These are phyloP conservation scores for Pegea sp. DNA, from an alignment of 23 tunicate species.

Conservation along the genomic window DNA sequence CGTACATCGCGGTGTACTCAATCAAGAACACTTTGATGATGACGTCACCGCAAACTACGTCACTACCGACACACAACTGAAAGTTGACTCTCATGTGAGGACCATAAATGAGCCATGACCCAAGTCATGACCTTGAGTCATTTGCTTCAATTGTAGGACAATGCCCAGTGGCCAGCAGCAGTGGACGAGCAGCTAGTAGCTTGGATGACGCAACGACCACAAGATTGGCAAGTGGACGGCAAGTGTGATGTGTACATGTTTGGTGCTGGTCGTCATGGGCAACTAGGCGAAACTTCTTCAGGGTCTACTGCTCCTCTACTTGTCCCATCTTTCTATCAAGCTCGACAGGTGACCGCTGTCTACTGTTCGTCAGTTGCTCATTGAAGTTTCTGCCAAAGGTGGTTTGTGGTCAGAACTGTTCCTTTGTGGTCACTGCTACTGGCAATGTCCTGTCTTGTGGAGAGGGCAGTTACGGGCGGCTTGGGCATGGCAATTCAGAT, in stretches of 20 bases:
- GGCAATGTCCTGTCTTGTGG: conserved; percentile 80
- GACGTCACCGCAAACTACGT: too few species aligned
- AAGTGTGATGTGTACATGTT: conserved; percentile 50
- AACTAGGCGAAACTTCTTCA: conserved; percentile 37
- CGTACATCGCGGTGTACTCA: too few species aligned
- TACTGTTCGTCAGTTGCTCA: background rate
- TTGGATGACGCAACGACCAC: conserved; percentile 52
- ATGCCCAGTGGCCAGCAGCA: conserved; percentile 30
- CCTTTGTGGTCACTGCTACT: conserved; percentile 49
- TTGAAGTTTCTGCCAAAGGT: conserved; percentile 8
- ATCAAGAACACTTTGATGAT: too few species aligned
- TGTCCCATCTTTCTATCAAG: conserved; percentile 38
- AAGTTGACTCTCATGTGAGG: background rate
- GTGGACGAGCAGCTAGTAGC: conserved; percentile 62
- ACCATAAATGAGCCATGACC: background rate
- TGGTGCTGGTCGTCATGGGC: conserved; percentile 78
- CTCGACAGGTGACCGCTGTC: conserved; percentile 46
- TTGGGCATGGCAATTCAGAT: conserved; percentile 97
- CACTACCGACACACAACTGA: conserved; percentile 1
- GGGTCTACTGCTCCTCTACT: conserved; percentile 9
- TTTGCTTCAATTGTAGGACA: conserved; percentile 20
- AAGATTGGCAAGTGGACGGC: conserved; percentile 81
- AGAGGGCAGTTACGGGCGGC: conserved; percentile 95
- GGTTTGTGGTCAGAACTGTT: conserved; percentile 88
- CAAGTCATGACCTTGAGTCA: background rate